Base-by-base conservation (phyloP, 1,140 invertebrate species). In the Procambarus virginalis region DNA sequence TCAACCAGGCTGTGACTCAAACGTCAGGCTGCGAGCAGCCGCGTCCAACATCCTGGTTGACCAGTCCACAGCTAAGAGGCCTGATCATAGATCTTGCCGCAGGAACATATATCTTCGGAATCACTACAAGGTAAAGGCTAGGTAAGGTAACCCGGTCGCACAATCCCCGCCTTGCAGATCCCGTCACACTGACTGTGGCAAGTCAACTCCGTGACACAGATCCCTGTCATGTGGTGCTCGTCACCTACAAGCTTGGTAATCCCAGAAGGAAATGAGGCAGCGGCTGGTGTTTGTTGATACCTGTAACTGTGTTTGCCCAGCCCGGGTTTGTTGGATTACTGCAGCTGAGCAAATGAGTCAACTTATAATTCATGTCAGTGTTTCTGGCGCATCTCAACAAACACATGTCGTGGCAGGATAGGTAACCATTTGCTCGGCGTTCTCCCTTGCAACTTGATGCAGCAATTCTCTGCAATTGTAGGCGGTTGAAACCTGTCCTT, bases 401-500 rank as follows among this genome's bases (percentile, higher is more conserved):
- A 68, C 20, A 68, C 10, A 68, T 3, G 64, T 68, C 4, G 64
- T 17, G 68, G 68, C 8, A 3, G 34, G 68, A 73, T 34, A 73
- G 68, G 68, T 34, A 73, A 34, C 22, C 68, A 34, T 34, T 73
- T 34, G 68, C n/a, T 73, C n/a, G 68, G 34, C n/a, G 2, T 73
- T 34, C n/a, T 22, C 6, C n/a, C n/a, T 22, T 22, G 68, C 5
- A 60, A 86, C 68, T 75, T 86, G 60, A 86, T 86, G 84, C 75
- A 12, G 75, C 84, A 22, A n/a, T 86, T 86, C 60, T 86, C 84
- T 78, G 17, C 84, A 86, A 78, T 78, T 86, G 84, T 51, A 34
- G 55, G 75, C 8, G 75, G 49, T 77, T 77, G 34, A 86, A 86
- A 86, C 84, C 84, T 78, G 84, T 86, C 84, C 76, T 78, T 86